Evolutionary conservation across 2,888 invertebrate genomes (phyloP).

Genomic region (Clostera curtula): DNA sequence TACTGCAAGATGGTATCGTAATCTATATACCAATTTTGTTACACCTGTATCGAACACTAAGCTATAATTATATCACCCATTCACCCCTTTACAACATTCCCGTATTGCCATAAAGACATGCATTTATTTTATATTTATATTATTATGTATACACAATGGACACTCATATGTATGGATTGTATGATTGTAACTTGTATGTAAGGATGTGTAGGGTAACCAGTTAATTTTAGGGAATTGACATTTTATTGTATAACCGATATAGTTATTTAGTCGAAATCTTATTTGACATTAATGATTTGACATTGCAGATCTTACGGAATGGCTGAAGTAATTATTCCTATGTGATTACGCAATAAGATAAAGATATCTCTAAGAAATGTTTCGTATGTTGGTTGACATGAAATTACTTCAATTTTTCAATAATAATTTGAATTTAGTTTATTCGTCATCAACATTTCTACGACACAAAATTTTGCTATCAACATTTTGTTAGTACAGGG

Average conservation of each 20-base stretch:
- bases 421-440: no score
- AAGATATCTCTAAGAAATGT: no score
- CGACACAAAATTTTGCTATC: no score
- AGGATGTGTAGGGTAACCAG: conserved; percentile 51
- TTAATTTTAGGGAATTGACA: conserved; percentile 58
- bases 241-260: conserved; percentile 38
- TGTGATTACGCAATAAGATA: conserved; percentile 49
- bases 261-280: conserved; percentile 32
- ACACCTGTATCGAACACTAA: no score
- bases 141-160: conserved; percentile 14
- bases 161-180: conserved; percentile 23
- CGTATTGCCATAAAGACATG: conserved; percentile 55
- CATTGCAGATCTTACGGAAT: conserved; percentile 8
- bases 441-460: no score
- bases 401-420: no score
- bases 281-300: conserved; percentile 10
- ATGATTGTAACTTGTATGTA: conserved; percentile 37
- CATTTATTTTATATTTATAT: conserved; percentile 51
- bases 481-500: no score
- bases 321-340: no score
- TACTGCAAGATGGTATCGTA: no score
- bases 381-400: no score
- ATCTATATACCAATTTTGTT: no score
- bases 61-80: no score
- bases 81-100: conserved; percentile 45